Percentiles rank a stretch among this genome's conserved stretches.
Conservation (phyloP, 2,797 vertebrate genomes). For the Ibycter americanus region DNA sequence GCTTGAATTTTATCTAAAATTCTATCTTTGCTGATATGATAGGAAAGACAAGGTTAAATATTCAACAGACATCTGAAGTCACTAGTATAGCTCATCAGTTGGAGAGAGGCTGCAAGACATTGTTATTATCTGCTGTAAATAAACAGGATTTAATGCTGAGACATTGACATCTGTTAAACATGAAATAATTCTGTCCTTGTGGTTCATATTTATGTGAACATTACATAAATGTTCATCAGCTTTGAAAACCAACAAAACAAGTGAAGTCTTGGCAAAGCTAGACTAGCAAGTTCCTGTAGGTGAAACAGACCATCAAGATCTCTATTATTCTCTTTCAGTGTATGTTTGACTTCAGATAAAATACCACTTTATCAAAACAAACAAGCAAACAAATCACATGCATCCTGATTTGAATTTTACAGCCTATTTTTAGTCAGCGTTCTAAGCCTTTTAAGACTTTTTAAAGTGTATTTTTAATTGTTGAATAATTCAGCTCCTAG, state of each 20-base stretch:
- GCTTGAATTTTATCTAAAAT: neutral
- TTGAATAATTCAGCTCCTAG: neutral
- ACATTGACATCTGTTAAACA: neutral
- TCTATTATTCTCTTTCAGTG: neutral
- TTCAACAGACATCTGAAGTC: neutral
- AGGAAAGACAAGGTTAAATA: neutral
- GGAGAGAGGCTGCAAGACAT: neutral
- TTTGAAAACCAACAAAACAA: neutral
- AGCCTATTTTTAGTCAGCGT: neutral
- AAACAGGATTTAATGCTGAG: neutral
- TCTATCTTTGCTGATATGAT: neutral
- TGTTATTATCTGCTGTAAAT: constrained; percentile 4
- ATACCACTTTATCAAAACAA: neutral
- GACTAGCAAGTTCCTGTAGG: neutral
- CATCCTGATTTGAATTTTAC: neutral
- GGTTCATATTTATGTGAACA: neutral
- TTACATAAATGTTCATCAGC: neutral
- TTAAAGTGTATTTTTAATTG: neutral
- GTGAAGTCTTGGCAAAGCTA: neutral
- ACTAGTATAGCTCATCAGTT: neutral
- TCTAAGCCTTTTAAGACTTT: neutral
- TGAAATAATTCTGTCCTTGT: neutral
- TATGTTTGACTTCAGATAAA: constrained; percentile 1
- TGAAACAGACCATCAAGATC: neutral
- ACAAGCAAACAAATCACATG: neutral